Base-by-base conservation (phyloP, 1,140 invertebrate genomes). In the Tetranychus urticae region DNA sequence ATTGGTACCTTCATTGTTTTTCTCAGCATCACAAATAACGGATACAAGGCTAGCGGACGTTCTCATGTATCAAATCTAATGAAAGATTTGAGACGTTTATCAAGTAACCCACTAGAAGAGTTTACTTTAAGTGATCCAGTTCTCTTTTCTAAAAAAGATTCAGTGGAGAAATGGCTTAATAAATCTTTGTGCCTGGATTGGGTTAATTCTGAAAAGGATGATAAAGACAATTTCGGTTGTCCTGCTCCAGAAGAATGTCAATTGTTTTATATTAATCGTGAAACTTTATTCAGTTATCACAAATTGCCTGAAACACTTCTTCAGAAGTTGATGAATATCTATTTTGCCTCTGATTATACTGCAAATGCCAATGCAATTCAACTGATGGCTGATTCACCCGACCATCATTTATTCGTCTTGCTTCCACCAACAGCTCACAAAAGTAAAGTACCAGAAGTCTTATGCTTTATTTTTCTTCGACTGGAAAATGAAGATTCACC, bases 351-450 rank as follows among this genome's bases (percentile, higher is more conserved):
- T 13, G 93, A 98, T 77, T 98, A 99, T 70, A 97, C 93, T 81
- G 99, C 99, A 74, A 90, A 85, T 61, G 96, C 96, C 1, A 97
- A 99, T 77, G 96, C 99, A 76, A 75, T 99, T 12, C 93, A 97
- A 78, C 84, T 97, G 80, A 80, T 99, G 75, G 92, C 92, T 12
- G 96, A 99, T 77, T 93, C 94, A 13, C 93, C 94, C 0, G 90
- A 90, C 3, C 94, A 99, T 76, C 87, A 94, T 73, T 71, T 99
- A 31, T 99, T 97, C 76, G 92, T 89, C 69, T 74, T 99, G n/a
- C 75, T 98, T 56, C 89, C 88, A 0, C 91, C 93, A 1, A 78
- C 86, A 2, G 77, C 82, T 69, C 33, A 56, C 10, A 52, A 31
- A 12, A 2, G 13, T 52, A 69, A 23, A 62, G 48, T 97, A 59